A percentile compares a stretch with the other conserved stretches of the same genome.
Evolutionary conservation across 2,113 vertebrate genomes (phyloP).

Genomic region (Solea solea): DNA sequence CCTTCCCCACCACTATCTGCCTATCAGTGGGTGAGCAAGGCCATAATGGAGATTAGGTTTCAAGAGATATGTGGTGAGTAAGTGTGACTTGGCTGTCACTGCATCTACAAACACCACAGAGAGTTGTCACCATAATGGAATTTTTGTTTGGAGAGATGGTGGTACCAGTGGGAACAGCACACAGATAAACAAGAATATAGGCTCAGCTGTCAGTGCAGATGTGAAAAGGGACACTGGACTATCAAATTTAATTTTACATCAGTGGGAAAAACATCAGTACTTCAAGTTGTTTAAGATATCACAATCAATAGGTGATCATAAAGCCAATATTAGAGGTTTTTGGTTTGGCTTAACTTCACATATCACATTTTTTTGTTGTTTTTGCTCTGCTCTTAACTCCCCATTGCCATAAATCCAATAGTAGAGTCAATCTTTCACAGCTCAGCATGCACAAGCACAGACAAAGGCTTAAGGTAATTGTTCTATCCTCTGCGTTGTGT

Average conservation of each 20-base stretch:
- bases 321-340: slow-evolving; percentile 22
- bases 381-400: slow-evolving; percentile 31
- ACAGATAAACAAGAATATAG: slow-evolving; percentile 67
- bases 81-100: slow-evolving; percentile 75
- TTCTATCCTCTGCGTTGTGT: slow-evolving; percentile 36
- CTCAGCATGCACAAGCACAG: slow-evolving; percentile 20
- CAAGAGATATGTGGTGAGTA: slow-evolving; percentile 71
- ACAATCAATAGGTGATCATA: slow-evolving; percentile 33
- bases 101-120: slow-evolving; percentile 77
- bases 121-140: slow-evolving; percentile 78
- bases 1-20: slow-evolving; percentile 63
- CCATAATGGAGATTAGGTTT: slow-evolving; percentile 77
- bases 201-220: slow-evolving; percentile 62
- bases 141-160: slow-evolving; percentile 70
- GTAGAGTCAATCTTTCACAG: slow-evolving; percentile 34
- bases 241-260: slow-evolving; percentile 62
- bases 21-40: slow-evolving; percentile 74
- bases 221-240: slow-evolving; percentile 54
- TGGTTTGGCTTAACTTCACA: slow-evolving; percentile 8
- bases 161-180: slow-evolving; percentile 58
- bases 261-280: slow-evolving; percentile 23
- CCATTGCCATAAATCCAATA: slow-evolving; percentile 38
- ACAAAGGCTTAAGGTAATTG: slow-evolving; percentile 18
- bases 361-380: slow-evolving; percentile 33
- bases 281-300: slow-evolving; percentile 24